Evolutionary conservation across 2,888 invertebrate genomes (phyloP), one percentile per base, ranked within the genome.

Genomic region (Beris chalybata): DNA sequence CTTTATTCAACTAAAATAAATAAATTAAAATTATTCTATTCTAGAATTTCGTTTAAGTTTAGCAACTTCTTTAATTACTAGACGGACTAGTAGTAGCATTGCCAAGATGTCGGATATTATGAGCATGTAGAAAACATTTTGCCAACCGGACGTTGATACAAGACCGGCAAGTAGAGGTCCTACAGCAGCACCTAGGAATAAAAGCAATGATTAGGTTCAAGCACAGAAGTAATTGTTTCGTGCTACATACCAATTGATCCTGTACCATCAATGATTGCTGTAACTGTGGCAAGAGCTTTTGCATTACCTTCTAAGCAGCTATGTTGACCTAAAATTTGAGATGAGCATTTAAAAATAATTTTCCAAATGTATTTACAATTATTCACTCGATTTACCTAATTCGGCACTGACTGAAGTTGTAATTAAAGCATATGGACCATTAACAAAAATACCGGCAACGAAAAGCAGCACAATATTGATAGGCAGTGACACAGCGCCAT

Each of bases 331-430:
- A 73, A 12, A 52, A 63, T 15, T 52, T 52, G 9, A 2, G 4
- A 52, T 22, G 22, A 38, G n/a, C 2, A n/a, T 54, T 56, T 15
- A 12, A 22, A 22, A 22, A 22, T 22, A 1, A 22, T 22, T 22
- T 22, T 22, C 22, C 22, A 22, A 22, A 22, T 22, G 22, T 22
- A 22, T 22, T 22, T 22, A 22, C 22, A 22, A 38, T 38, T 38
- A 7, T 38, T 53, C 29, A n/a, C 1, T 22, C 22, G 3, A 22
- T 47, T 64, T 66, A 70, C 70, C 95, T 5, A 97, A 83, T 77
- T 97, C 97, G 0, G 97, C 94, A 64, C 95, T 93, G 45, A 97
- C 97, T 0, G 96, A 95, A 0, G 97, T 97, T 4, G 97, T 97
- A 76, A 97, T 97, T 63, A 97, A 84, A 5, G 96, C 93, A 79